phyloP scores from a whole-genome alignment of 2,113 vertebrate species.

The Nycticryphes semicollaris region DNA sequence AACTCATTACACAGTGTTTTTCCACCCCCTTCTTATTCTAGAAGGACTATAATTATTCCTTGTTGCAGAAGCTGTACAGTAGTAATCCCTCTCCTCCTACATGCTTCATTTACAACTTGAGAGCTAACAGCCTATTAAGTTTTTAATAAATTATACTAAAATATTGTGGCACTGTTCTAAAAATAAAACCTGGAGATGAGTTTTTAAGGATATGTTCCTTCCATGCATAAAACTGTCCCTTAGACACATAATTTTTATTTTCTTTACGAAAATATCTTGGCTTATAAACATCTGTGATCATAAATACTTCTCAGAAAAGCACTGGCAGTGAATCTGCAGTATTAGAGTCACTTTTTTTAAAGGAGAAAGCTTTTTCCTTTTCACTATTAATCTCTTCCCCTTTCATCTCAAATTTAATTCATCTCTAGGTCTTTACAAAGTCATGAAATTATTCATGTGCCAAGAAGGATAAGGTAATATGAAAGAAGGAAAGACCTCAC shows the following conservation, averaged over 20 bases:
- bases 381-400: constrained; percentile 35
- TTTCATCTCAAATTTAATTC: constrained; percentile 50
- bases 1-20: neutral
- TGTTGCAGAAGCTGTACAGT: neutral
- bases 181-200: constrained; percentile 23
- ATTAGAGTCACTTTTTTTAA: neutral
- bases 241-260: neutral
- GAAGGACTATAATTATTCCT: constrained; percentile 37
- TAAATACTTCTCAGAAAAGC: constrained; percentile 13
- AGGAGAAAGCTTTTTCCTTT: constrained; percentile 5
- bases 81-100: constrained; percentile 60
- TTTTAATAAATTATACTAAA: constrained; percentile 64
- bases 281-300: constrained; percentile 4
- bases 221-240: neutral
- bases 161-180: constrained; percentile 52
- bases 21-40: constrained; percentile 1
- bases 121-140: constrained; percentile 51
- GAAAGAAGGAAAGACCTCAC: neutral
- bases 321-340: neutral
- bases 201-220: neutral
- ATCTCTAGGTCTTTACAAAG: constrained; percentile 40
- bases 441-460: constrained; percentile 32
- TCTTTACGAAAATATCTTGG: neutral
- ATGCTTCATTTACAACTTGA: constrained; percentile 53
- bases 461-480: neutral